Evolutionary conservation across 2,888 invertebrate genomes (phyloP).

Genomic region (Tenthredo mesomela): DNA sequence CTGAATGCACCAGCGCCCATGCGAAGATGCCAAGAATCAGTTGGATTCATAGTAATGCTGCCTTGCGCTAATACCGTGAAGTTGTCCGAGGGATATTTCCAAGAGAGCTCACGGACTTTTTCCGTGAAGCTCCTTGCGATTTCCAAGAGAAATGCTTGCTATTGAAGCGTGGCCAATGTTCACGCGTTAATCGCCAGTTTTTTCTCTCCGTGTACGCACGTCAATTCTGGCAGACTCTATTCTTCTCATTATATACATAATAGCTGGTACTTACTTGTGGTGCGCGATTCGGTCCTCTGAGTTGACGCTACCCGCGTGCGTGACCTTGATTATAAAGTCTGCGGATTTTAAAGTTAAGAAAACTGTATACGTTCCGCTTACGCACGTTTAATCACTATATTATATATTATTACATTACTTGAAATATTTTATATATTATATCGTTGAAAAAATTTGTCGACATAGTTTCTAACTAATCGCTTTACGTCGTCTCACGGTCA

Average conservation of each 20-base stretch:
- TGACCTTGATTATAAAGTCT: constrained; percentile 43
- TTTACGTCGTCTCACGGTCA: background rate
- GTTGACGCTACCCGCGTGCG: constrained; percentile 36
- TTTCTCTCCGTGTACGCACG: too few species aligned
- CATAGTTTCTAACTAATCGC: background rate
- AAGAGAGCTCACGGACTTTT: too few species aligned
- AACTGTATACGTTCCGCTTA: background rate
- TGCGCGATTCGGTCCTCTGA: background rate
- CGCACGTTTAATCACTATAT: background rate
- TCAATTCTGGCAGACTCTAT: background rate
- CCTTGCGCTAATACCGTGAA: too few species aligned
- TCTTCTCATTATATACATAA: background rate
- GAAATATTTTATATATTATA: background rate
- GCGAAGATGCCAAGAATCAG: too few species aligned
- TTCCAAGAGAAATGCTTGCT: too few species aligned
- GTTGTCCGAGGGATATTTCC: too few species aligned
- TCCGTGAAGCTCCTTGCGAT: too few species aligned
- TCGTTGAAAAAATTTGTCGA: background rate
- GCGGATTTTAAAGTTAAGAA: background rate
- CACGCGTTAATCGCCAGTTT: too few species aligned
- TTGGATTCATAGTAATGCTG: too few species aligned
- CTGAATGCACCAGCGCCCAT: too few species aligned
- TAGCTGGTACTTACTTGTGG: background rate
- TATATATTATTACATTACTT: background rate
- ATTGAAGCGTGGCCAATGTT: too few species aligned